These are phyloP conservation scores for Drosophila koepferae DNA, from an alignment of 2,888 invertebrate species.

Conservation along the genomic window DNA sequence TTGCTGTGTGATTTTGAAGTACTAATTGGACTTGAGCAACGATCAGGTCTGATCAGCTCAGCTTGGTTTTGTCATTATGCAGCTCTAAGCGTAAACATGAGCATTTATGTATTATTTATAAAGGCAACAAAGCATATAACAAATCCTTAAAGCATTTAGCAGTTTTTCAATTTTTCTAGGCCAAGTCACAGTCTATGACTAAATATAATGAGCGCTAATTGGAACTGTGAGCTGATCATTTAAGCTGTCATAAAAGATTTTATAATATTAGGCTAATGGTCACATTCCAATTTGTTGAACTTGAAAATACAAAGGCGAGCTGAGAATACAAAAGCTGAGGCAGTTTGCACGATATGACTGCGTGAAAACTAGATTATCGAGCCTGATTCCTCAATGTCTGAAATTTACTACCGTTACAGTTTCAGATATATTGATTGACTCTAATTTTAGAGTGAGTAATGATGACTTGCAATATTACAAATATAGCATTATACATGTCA, in stretches of 20 bases:
- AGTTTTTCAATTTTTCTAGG: conserved; percentile 3
- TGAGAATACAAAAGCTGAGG: background rate
- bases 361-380: background rate
- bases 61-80: background rate
- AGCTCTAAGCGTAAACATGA: background rate
- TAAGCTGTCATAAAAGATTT: background rate
- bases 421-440: background rate
- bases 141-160: conserved; percentile 3
- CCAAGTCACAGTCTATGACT: background rate
- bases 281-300: background rate
- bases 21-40: conserved; percentile 13
- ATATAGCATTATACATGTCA: too few relatives aligned
- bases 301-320: conserved; percentile 1
- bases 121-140: background rate
- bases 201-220: background rate
- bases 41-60: background rate
- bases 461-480: too few relatives aligned
- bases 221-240: background rate
- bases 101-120: conserved; percentile 9
- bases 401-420: too few relatives aligned
- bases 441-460: too few relatives aligned
- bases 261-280: background rate
- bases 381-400: background rate
- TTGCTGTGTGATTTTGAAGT: conserved; percentile 6
- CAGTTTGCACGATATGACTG: background rate